Evolutionary conservation across 1,140 invertebrate species (phyloP).

Genomic region (Diploscapter pachys): DNA sequence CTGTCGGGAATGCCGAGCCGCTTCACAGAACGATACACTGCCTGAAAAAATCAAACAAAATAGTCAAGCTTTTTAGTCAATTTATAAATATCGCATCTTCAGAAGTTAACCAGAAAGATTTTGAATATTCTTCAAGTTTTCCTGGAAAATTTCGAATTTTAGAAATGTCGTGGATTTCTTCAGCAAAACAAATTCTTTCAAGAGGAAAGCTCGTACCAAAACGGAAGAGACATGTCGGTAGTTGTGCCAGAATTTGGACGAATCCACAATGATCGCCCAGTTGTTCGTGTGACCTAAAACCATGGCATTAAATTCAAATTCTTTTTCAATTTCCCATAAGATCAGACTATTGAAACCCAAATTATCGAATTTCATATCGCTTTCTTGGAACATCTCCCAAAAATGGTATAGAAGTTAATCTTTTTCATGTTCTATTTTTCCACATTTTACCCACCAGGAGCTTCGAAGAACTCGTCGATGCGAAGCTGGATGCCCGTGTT

Average conservation of each 20-base stretch:
- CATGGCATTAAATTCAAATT: background rate
- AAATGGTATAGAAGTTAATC: background rate
- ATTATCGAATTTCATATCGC: no score
- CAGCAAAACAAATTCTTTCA: no score
- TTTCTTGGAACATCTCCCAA: no score
- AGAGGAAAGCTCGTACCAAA: conserved; percentile 59
- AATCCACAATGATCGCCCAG: conserved; percentile 97
- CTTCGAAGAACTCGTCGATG: conserved; percentile 41
- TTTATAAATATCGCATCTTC: no score
- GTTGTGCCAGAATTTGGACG: conserved; percentile 98
- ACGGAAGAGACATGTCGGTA: conserved; percentile 99
- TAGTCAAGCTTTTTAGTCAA: no score
- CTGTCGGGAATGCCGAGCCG: conserved; percentile 90
- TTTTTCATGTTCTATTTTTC: background rate
- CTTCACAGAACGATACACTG: conserved; percentile 95
- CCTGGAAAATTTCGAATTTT: no score
- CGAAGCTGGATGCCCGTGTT: conserved; percentile 35
- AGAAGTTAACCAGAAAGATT: no score
- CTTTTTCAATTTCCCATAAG: no score
- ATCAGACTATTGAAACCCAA: no score
- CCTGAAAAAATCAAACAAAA: conserved; percentile 58
- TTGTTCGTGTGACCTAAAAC: conserved; percentile 81
- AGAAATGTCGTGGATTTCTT: no score
- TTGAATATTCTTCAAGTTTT: no score
- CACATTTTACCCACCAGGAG: conserved; percentile 15